Evolutionary conservation across 2,113 vertebrate genomes (phyloP), one percentile per base, ranked within the genome.

Genomic region (Helogale parvula): DNA sequence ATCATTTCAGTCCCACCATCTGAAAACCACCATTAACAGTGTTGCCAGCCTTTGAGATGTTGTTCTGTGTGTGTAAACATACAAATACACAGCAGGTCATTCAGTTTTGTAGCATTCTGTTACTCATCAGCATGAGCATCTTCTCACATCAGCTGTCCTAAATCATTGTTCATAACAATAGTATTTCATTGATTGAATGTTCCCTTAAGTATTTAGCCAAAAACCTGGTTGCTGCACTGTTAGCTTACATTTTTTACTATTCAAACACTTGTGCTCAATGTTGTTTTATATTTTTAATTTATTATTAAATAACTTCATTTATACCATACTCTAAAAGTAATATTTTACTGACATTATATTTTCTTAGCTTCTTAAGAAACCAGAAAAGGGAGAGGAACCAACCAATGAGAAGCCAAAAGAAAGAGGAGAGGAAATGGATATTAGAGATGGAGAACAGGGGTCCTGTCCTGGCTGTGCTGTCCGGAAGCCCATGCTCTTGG

Each of bases 351-450:
- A 91, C 19, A 17, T 66, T 71, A 33, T 50, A 23, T 93, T 98
- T 98, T 93, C 96, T 97, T 97, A 99, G 99, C 99, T 99, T 97
- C 99, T 99, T 98, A 99, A 99, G 98, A 99, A 99, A 96, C 99
- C 99, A 88, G 99, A 99, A 98, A 99, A 99, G 93, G 99, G 99
- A 87, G 99, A 99, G 74, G 99, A 99, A 16, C 95, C 98, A 87
- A 97, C 98, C 89, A 98, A 98, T 85, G 99, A 99, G 97, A 99
- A 99, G 66, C 98, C 99, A 31, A 99, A 99, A 98, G 99, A 99
- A 88, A 99, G 99, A 99, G 98, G 98, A 85, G 99, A 99, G 95
- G 98, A 99, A 38, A 98, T 97, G 63, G 99, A 99, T 57, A 68
- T 25, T 14, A 99, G 99, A 82, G 99, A 99, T 68, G 98, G 94